Base-by-base conservation (phyloP, 2,797 vertebrate species). In the Tamandua tetradactyla region DNA sequence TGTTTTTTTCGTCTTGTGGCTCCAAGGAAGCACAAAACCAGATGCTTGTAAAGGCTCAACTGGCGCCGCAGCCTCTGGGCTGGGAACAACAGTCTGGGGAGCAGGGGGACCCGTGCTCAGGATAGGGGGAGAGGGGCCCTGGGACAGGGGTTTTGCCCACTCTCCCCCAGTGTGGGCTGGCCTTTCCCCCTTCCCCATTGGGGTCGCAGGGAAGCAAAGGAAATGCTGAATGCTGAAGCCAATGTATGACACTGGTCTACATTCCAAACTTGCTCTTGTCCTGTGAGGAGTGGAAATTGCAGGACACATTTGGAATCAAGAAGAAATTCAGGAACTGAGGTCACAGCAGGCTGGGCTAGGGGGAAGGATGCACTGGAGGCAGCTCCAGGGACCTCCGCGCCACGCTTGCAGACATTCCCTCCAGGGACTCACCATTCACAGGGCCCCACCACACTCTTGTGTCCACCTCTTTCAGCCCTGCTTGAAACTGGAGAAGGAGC, bases 21-120 rank as follows among this genome's bases (percentile, higher is more conserved):
- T 94, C 72, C 75, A 92, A 37, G 1, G 11, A 95, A 97, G 88
- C 92, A 95, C 87, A 97, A 97, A 97, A 97, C 92, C 97, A 97
- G 96, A 97, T 97, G 97, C 83, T 95, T 35, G 18, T 44, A 94
- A 96, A 95, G 82, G 85, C 79, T 94, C 86, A 95, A 55, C 80
- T 2, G 0, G 81, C 94, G 87, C 87, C 32, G 0, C 64, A 81
- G 94, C 55, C 59, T 93, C 35, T 84, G 71, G 15, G 91, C 87
- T 80, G 62, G 5, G 78, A 90, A 75, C 5, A 47, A 35, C 69
- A 78, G 85, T 75, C 94, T 40, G 52, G 61, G 66, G 82, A 86
- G 66, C 37, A n/a, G n/a, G n/a, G n/a, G n/a, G n/a, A n/a, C n/a
- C 10, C 3, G 27, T 52, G 68, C 20, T 47, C 20, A 0, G 7